These are phyloP conservation scores for Rhagonycha lutea DNA, from an alignment of 2,888 invertebrate genomes.

Conservation along the genomic window DNA sequence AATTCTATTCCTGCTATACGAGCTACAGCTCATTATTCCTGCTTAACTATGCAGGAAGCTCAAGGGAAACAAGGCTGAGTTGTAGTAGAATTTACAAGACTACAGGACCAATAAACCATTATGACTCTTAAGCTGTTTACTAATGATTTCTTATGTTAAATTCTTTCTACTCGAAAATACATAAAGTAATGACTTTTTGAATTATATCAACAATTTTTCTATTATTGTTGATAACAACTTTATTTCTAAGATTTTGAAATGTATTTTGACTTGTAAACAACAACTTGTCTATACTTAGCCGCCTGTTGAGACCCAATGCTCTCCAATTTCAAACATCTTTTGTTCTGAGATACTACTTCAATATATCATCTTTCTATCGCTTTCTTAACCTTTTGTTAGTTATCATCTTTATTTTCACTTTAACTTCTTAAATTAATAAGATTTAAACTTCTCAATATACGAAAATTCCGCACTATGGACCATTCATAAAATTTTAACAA, in stretches of 20 bases:
- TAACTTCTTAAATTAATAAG: neutral
- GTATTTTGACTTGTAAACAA: neutral
- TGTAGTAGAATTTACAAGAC: constrained; percentile 3
- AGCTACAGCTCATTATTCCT: constrained; percentile 28
- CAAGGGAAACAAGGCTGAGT: constrained; percentile 7
- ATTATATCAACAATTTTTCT: neutral
- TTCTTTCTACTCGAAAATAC: neutral
- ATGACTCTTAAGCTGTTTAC: constrained; percentile 1
- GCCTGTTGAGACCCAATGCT: neutral
- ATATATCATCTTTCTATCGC: neutral
- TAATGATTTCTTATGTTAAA: neutral
- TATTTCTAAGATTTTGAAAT: neutral
- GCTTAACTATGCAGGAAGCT: constrained; percentile 28
- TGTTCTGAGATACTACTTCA: neutral
- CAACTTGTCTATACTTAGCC: neutral
- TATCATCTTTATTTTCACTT: neutral
- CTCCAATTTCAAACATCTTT: constrained; percentile 1
- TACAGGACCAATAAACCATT: constrained; percentile 6
- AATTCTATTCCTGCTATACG: constrained; percentile 19
- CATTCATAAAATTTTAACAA: neutral
- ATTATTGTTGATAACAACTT: neutral
- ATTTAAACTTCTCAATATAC: neutral
- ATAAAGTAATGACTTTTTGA: neutral
- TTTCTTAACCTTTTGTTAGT: neutral
- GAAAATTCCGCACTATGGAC: neutral